A percentile compares a stretch with the other conserved stretches of the same genome.
Conservation (phyloP, 2,888 invertebrate genomes). For the Carterocephalus palaemon region DNA sequence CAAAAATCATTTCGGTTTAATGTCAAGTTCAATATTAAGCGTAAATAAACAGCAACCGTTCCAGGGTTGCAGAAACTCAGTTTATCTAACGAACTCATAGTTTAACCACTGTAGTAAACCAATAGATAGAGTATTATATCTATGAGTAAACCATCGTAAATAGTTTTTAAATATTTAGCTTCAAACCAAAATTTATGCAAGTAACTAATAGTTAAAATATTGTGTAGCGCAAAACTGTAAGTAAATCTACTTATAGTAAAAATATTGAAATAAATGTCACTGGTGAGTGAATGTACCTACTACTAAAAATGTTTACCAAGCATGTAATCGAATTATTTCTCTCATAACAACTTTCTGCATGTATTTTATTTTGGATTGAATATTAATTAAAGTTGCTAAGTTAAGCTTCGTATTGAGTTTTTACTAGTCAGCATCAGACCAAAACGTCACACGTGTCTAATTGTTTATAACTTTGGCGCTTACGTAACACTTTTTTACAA, state of each 20-base stretch:
- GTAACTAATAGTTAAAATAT: too few species aligned
- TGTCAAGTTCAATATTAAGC: constrained; percentile 15
- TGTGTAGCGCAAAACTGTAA: too few species aligned
- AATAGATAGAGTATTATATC: too few species aligned
- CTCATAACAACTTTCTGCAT: not conserved
- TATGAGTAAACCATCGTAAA: too few species aligned
- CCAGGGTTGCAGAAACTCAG: constrained; percentile 8
- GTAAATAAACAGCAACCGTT: not conserved
- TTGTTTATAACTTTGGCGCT: constrained; percentile 48
- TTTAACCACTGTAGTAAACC: too few species aligned
- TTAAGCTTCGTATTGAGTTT: not conserved
- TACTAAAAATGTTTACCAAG: constrained; percentile 1
- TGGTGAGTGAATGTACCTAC: too few species aligned
- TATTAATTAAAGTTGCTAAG: constrained; percentile 1
- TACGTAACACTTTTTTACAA: constrained; percentile 56
- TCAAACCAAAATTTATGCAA: too few species aligned
- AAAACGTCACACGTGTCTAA: constrained; percentile 21
- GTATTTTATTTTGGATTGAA: constrained; percentile 4
- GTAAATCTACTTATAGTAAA: too few species aligned
- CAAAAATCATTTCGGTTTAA: constrained; percentile 18
- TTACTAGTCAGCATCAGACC: constrained; percentile 6
- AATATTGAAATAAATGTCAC: too few species aligned
- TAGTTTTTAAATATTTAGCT: too few species aligned
- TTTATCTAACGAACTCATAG: too few species aligned
- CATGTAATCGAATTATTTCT: constrained; percentile 11